Conservation (phyloP, 2,797 vertebrate species). For the Danio kyathit region DNA sequence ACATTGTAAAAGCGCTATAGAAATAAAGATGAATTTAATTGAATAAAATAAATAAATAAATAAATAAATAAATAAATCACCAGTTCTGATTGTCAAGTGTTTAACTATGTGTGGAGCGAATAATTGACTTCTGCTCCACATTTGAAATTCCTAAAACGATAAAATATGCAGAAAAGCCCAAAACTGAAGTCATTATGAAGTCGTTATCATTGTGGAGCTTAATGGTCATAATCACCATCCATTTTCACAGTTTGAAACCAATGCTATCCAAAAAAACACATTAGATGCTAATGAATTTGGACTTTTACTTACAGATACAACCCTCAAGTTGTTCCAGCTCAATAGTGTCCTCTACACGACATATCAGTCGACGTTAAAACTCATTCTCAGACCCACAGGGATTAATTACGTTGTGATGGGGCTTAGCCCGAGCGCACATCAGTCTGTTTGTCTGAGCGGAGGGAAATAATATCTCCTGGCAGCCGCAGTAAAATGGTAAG, state of each 20-base stretch:
- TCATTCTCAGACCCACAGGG: constrained; percentile 37
- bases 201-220: not conserved
- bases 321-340: not conserved
- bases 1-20: too few relatives aligned
- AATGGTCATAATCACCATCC: not conserved
- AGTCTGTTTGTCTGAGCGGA: constrained; percentile 19
- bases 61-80: too few relatives aligned
- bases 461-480: constrained; percentile 51
- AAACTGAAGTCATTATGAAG: not conserved
- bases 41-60: too few relatives aligned
- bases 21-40: too few relatives aligned
- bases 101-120: not conserved
- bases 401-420: constrained; percentile 54
- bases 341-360: not conserved
- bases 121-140: not conserved
- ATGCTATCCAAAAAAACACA: not conserved
- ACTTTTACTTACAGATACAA: not conserved
- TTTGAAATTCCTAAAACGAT: not conserved
- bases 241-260: not conserved
- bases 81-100: not conserved
- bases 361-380: not conserved
- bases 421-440: constrained; percentile 23
- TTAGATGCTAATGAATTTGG: not conserved
- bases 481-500: constrained; percentile 36
- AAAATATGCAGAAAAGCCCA: not conserved